These are phyloP conservation scores for Stegodyphus dumicola DNA, from an alignment of 1,140 invertebrate species.

Conservation along the genomic window DNA sequence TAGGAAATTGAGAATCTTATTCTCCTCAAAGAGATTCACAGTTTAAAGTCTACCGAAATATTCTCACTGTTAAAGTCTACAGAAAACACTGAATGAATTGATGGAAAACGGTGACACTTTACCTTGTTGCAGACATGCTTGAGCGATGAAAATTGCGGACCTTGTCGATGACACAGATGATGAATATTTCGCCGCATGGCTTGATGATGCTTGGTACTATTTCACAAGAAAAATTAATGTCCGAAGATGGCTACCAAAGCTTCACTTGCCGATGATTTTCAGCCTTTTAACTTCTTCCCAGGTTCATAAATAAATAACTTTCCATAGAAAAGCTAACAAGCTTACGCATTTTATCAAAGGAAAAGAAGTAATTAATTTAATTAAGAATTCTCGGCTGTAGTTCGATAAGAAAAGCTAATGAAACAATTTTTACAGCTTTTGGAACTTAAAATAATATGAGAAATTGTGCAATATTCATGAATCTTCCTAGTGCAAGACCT, in stretches of 20 bases:
- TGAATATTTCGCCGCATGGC: too few relatives aligned
- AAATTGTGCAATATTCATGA: too few relatives aligned
- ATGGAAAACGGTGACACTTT: constrained; percentile 18
- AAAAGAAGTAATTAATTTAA: too few relatives aligned
- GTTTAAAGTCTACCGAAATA: not conserved
- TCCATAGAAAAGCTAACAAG: too few relatives aligned
- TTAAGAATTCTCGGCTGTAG: too few relatives aligned
- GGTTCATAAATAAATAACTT: not conserved
- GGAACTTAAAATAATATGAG: too few relatives aligned
- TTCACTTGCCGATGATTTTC: constrained; percentile 8
- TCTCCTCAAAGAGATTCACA: constrained; percentile 2
- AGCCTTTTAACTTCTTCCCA: constrained; percentile 1
- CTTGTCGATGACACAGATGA: not conserved
- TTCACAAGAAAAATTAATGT: constrained; percentile 16
- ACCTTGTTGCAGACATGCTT: constrained; percentile 37
- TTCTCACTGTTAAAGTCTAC: constrained; percentile 1
- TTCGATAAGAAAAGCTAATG: too few relatives aligned
- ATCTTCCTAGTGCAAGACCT: too few relatives aligned
- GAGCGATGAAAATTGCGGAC: constrained; percentile 5
- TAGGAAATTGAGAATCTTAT: not conserved
- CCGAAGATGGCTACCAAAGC: constrained; percentile 21
- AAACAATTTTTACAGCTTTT: too few relatives aligned
- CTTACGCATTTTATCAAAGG: too few relatives aligned
- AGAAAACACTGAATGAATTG: constrained; percentile 23
- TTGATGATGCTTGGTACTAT: too few relatives aligned